phyloP scores from a whole-genome alignment of 2,113 vertebrate species.

The Lathamus discolor region DNA sequence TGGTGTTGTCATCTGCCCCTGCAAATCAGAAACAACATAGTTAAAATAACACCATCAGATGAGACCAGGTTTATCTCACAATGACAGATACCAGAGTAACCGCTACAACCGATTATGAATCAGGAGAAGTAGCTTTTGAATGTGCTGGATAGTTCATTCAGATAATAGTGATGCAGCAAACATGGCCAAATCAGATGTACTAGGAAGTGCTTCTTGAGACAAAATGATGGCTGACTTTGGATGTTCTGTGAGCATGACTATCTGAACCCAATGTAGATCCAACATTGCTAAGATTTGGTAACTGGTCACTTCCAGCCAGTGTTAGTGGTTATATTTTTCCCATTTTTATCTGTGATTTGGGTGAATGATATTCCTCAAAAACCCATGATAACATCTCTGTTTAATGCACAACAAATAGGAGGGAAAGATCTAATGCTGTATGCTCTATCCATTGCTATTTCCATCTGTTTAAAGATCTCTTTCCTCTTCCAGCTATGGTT shows the following conservation, averaged over 20 bases:
- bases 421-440: neutral
- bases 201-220: neutral
- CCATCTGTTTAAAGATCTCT: neutral
- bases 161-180: neutral
- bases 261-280: fast-evolving
- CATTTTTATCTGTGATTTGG: neutral
- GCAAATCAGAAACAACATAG: neutral
- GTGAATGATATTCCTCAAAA: neutral
- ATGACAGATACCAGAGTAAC: neutral
- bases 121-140: neutral
- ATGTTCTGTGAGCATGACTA: neutral
- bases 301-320: neutral
- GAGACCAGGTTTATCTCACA: neutral
- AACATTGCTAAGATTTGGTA: neutral
- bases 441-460: neutral
- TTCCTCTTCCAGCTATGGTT: neutral
- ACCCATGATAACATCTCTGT: neutral
- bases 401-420: neutral
- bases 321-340: neutral
- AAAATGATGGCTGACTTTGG: neutral
- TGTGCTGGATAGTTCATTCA: neutral
- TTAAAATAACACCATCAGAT: neutral
- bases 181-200: neutral
- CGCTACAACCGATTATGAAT: neutral
- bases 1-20: neutral